These are phyloP conservation scores for Pangasianodon hypophthalmus DNA, from an alignment of 2,113 vertebrate species.

Conservation along the genomic window DNA sequence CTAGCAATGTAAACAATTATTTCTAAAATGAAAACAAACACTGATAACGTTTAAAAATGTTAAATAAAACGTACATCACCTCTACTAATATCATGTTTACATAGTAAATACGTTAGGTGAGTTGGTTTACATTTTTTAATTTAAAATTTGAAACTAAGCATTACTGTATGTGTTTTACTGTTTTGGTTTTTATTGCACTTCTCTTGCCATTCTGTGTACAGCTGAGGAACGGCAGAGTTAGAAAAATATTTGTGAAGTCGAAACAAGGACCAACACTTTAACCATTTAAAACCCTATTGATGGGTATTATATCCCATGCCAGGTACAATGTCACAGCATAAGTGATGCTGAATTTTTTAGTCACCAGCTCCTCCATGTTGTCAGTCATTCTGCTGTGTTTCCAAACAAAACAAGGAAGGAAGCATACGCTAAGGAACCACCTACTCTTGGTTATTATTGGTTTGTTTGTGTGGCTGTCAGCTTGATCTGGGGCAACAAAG, in stretches of 20 bases:
- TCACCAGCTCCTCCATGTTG: not conserved
- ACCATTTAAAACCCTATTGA: too few species aligned
- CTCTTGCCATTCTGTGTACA: not conserved
- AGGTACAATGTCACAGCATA: not conserved
- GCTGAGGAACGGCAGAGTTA: not conserved
- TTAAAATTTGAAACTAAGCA: not conserved
- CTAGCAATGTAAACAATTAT: not conserved
- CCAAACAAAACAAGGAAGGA: not conserved
- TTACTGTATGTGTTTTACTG: not conserved
- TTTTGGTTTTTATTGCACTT: not conserved
- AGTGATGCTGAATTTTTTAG: not conserved
- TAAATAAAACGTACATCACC: not conserved
- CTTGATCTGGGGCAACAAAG: too few species aligned
- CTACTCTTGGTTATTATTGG: not conserved
- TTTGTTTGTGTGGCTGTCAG: not conserved
- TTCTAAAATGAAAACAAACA: not conserved
- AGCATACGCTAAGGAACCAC: not conserved
- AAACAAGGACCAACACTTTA: not conserved
- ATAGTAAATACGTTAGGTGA: not conserved
- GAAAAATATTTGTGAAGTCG: not conserved
- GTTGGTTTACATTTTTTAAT: not conserved
- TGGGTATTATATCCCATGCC: not conserved
- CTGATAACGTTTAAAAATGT: not conserved
- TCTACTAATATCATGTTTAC: not conserved
- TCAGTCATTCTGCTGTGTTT: not conserved